Base-by-base conservation (phyloP, 2,888 invertebrate genomes). In the Ceramica pisi region DNA sequence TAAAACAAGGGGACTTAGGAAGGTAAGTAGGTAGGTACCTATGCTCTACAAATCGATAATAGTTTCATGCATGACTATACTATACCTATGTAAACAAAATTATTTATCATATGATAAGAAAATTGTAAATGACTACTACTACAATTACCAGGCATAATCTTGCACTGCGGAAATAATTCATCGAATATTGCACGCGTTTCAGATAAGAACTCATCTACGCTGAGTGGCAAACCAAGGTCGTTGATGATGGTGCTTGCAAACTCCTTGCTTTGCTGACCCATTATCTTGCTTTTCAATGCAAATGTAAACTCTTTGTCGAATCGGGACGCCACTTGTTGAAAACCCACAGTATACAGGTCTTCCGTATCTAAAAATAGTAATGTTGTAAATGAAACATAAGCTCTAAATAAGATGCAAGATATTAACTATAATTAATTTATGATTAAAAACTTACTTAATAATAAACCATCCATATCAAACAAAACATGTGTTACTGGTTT, bases 291-390 rank as follows among this genome's bases (percentile, higher is more conserved):
- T 94, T 99, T 99, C 35, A 98, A 91, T 6, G 97, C 97, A 97
- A 98, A 98, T 0, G 98, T 98, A 90, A 97, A 99, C 9, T 95
- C 96, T 91, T 98, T 98, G 16, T 97, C 98, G 92, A 97, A 98
- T 23, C 96, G 95, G 64, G 96, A 96, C 19, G 97, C 96, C 35
- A 98, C 94, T 89, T 96, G 96, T 94, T 98, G 97, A 85, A 97
- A 97, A 9, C 97, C 98, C 87, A 97, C 92, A 31, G 98, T 97
- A 90, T 98, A 98, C 23, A 98, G 94, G 23, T 94, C 95, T 94
- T 98, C 98, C 35, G 98, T 98, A 96, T 98, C 98, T 98, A 95
- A 86, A 96, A 73, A 65, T 46, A 46, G 21, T 21, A 76, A 35
- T 50, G 44, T 44, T 50, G 4, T n/a, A 53, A 59, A 21, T 53